A percentile compares a stretch with the other conserved stretches of the same genome.
These are phyloP conservation scores for Morpho helenor DNA, from an alignment of 2,888 invertebrate species.

Conservation along the genomic window DNA sequence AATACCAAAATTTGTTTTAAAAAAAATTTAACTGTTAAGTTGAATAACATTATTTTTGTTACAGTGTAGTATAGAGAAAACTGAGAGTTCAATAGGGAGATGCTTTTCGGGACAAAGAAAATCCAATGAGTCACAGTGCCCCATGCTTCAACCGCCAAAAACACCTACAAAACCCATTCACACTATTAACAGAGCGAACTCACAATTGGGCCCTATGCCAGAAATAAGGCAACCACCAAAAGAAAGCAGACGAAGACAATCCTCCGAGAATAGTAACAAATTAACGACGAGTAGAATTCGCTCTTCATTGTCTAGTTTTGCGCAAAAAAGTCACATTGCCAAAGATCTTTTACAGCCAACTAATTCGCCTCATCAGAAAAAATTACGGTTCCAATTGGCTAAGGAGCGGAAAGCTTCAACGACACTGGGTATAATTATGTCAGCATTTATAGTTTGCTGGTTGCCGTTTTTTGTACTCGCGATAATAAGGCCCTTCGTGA, in stretches of 20 bases:
- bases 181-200: conserved; percentile 62
- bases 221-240: conserved; percentile 62
- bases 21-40: neutral
- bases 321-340: conserved; percentile 71
- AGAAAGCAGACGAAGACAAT: conserved; percentile 53
- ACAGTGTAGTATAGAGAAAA: conserved; percentile 85
- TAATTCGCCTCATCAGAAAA: conserved; percentile 87
- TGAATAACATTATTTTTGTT: conserved; percentile 47
- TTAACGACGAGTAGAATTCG: conserved; percentile 62
- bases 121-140: conserved; percentile 88
- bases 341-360: conserved; percentile 72
- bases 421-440: conserved; percentile 98
- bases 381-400: conserved; percentile 89
- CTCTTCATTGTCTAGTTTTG: conserved; percentile 67
- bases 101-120: conserved; percentile 84
- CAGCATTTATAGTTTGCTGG: conserved; percentile 96
- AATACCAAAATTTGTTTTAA: neutral
- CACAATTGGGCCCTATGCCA: conserved; percentile 56
- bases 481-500: conserved; percentile 91
- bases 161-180: conserved; percentile 71
- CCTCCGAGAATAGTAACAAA: conserved; percentile 63
- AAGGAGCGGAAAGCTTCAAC: conserved; percentile 97
- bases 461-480: conserved; percentile 97
- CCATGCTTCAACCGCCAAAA: conserved; percentile 80
- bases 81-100: conserved; percentile 77